Evolutionary conservation across 2,797 vertebrate genomes (phyloP), one percentile per base, ranked within the genome.

Genomic region (Tokudaia tokunoshimensis): DNA sequence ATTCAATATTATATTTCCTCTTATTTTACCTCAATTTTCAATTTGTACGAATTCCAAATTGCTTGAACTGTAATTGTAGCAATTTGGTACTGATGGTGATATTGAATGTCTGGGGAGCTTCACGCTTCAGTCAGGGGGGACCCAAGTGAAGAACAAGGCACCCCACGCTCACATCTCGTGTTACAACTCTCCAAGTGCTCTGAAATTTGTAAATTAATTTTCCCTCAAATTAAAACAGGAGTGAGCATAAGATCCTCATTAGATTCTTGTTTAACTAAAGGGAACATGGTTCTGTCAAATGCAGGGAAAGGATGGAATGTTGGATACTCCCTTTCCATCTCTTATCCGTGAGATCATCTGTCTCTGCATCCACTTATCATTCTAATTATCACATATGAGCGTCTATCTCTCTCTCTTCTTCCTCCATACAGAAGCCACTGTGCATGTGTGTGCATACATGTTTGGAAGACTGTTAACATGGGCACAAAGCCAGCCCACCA

Each of bases 111-210:
- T 52, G 59, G 75, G 47, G 72, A 10, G 12, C 50, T 87, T 80
- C 70, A 37, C 1, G 15, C 0, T 59, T 37, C 22, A 8, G 47
- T n/a, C 75, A 24, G 7, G 37, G 17, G 17, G 6, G 22, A 70
- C 8, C 34, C 7, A 55, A 20, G 4, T 2, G 5, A 47, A 83
- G 44, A 12, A 41, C 12, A 34, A 0, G 8, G 8, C 6, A 24
- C 8, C 1, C 4, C 10, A 0, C 1, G n/a, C 3, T 74, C 37
- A 12, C 41, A 26, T 37, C 3, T 2, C 0, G 0, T 0, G 1
- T 15, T 37, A 3, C 2, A 55, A 8, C 76, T 67, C 44, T 76
- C 82, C 44, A 72, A 72, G 31, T 17, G 0, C 52, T 75, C 81
- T 13, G 7, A 5, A 52, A 61, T 89, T 65, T 80, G n/a, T 47